Percentiles rank a stretch among this genome's conserved stretches.
phyloP scores from a whole-genome alignment of 2,797 vertebrate genomes.

The Pseudomugil tenellus region DNA sequence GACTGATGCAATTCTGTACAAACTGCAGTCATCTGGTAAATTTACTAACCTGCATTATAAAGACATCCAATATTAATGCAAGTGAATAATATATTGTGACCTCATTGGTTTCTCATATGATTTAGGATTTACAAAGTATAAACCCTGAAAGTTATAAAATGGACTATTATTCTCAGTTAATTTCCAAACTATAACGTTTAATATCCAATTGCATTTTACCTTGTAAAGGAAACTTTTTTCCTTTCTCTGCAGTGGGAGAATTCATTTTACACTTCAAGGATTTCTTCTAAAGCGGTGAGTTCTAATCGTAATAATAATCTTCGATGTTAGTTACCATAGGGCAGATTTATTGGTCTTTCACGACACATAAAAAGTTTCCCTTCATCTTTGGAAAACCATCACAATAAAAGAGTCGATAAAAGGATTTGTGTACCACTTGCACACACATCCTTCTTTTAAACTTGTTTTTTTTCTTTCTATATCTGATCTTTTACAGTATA shows the following conservation, averaged over 20 bases:
- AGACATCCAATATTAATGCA: neutral
- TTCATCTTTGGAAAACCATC: constrained; percentile 14
- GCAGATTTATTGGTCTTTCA: constrained; percentile 31
- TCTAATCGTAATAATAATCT: constrained; percentile 43
- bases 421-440: neutral
- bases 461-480: neutral
- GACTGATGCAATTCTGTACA: neutral
- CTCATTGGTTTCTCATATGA: neutral
- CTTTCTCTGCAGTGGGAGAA: constrained; percentile 1
- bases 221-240: constrained; percentile 7
- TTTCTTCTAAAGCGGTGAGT: constrained; percentile 19
- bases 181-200: constrained; percentile 12
- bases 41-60: neutral
- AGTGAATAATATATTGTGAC: neutral
- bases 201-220: constrained; percentile 3
- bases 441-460: neutral
- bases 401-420: neutral
- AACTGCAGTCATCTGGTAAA: neutral
- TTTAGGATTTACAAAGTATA: neutral
- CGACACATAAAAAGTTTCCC: neutral
- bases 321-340: constrained; percentile 9
- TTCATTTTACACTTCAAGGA: constrained; percentile 25
- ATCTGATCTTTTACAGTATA: neutral
- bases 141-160: neutral
- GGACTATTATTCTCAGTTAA: neutral